A percentile compares a stretch with the other conserved stretches of the same genome.
Evolutionary conservation across 2,888 invertebrate species (phyloP).

Genomic region (Rhingia campestris): DNA sequence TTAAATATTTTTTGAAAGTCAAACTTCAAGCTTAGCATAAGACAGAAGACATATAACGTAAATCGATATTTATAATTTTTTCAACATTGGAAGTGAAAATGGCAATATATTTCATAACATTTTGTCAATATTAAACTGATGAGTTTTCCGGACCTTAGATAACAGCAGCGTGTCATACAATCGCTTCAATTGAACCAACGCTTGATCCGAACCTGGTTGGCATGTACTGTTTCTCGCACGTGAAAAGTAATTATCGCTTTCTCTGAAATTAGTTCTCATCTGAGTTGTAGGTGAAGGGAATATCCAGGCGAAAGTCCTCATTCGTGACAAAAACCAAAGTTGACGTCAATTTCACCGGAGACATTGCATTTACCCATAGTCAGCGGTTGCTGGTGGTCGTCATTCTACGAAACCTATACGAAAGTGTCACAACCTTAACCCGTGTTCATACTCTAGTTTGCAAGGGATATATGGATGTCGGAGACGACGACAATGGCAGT

Average conservation of each 20-base stretch:
- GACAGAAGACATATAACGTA: too few relatives aligned
- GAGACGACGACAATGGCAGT: background rate
- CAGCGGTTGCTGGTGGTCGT: background rate
- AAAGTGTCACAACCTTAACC: background rate
- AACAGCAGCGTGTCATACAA: background rate
- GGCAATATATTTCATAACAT: background rate
- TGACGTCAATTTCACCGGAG: slow-evolving; percentile 49
- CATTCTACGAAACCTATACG: slow-evolving; percentile 9
- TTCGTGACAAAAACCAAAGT: slow-evolving; percentile 49
- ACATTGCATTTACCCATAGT: slow-evolving; percentile 9
- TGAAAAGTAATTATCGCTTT: slow-evolving; percentile 60
- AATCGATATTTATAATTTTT: too few relatives aligned
- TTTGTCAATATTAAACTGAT: background rate
- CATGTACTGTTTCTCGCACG: slow-evolving; percentile 8
- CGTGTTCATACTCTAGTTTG: background rate
- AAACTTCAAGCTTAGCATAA: too few relatives aligned
- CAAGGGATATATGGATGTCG: background rate
- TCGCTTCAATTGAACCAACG: slow-evolving; percentile 27
- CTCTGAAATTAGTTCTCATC: slow-evolving; percentile 50
- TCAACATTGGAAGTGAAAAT: too few relatives aligned
- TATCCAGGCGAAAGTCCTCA: slow-evolving; percentile 34
- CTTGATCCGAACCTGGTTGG: background rate
- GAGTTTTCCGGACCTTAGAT: background rate
- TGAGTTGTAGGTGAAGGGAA: slow-evolving; percentile 19
- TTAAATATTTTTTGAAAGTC: too few relatives aligned